Evolutionary conservation across 1,140 invertebrate genomes (phyloP).

Genomic region (Globodera rostochiensis): DNA sequence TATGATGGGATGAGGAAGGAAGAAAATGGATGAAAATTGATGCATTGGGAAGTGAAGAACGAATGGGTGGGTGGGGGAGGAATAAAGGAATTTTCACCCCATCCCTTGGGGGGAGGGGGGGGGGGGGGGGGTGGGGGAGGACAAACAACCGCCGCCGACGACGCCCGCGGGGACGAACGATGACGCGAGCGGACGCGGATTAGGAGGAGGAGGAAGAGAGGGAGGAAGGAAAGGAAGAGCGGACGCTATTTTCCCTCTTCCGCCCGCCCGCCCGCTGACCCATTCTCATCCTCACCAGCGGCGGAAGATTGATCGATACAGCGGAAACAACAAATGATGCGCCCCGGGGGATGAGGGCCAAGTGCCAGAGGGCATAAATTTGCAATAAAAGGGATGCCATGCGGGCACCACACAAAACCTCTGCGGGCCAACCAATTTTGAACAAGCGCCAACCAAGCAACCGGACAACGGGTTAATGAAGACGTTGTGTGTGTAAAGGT

Average conservation of each 20-base stretch:
- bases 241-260: not conserved
- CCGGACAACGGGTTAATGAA: not conserved
- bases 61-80: not conserved
- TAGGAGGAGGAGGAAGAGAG: not conserved
- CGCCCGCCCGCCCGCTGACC: not conserved
- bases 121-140: not conserved
- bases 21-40: constrained; percentile 8
- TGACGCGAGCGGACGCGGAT: not conserved
- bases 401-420: not conserved
- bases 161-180: not conserved
- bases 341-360: not conserved
- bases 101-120: not conserved
- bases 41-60: constrained; percentile 10
- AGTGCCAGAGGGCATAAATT: constrained; percentile 2
- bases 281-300: not conserved
- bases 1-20: not conserved
- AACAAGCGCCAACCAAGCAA: not conserved
- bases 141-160: constrained; percentile 14
- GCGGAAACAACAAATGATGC: not conserved
- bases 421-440: not conserved
- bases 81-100: constrained; percentile 18
- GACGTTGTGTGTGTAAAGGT: too few relatives aligned
- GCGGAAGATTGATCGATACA: not conserved
- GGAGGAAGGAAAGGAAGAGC: not conserved
- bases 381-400: not conserved